Conservation (phyloP, 2,888 invertebrate species). For the Resseliella maxima region DNA sequence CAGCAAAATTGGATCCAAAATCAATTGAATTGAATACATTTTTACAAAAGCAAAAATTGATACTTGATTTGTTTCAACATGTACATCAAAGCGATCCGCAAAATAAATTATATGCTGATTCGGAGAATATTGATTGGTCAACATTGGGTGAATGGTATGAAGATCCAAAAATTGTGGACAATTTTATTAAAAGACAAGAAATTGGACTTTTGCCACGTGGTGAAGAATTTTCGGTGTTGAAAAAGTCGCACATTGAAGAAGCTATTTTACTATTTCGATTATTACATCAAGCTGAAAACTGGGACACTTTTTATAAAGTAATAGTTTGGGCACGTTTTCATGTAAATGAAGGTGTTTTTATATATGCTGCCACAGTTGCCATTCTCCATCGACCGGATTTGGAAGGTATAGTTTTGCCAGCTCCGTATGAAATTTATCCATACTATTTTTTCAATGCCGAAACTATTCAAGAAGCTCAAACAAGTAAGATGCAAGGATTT, state of each 20-base stretch:
- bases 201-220: constrained; percentile 68
- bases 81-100: constrained; percentile 71
- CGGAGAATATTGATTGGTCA: constrained; percentile 60
- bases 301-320: constrained; percentile 71
- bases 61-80: constrained; percentile 70
- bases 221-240: constrained; percentile 68
- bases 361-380: constrained; percentile 76
- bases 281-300: constrained; percentile 73
- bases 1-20: constrained; percentile 52
- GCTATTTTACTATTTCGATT: constrained; percentile 71
- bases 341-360: constrained; percentile 80
- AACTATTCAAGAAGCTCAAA: constrained; percentile 76
- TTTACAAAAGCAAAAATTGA: constrained; percentile 69
- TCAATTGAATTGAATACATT: constrained; percentile 60
- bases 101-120: constrained; percentile 62
- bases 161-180: not conserved
- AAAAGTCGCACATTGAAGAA: constrained; percentile 67
- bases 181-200: constrained; percentile 56
- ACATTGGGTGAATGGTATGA: constrained; percentile 47
- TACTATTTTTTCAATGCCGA: constrained; percentile 80
- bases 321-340: constrained; percentile 74
- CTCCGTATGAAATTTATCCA: constrained; percentile 82
- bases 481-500: constrained; percentile 70
- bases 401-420: constrained; percentile 75
- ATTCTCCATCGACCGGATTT: constrained; percentile 77